Evolutionary conservation across 2,888 invertebrate species (phyloP).

Genomic region (Chromoteleia sp.): DNA sequence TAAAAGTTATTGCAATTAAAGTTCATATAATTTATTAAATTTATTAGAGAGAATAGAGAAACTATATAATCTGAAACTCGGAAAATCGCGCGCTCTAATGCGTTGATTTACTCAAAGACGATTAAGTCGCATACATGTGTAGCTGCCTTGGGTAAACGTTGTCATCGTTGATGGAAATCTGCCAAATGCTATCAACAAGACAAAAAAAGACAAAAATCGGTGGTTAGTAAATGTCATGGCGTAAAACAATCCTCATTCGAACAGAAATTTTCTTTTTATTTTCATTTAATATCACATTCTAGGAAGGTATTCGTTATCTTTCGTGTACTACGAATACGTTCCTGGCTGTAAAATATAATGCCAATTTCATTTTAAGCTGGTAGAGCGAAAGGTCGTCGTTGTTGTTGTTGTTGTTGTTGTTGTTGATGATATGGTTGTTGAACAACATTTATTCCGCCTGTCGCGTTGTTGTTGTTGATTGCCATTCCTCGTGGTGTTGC

Average conservation of each 20-base stretch:
- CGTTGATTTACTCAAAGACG: conserved; percentile 80
- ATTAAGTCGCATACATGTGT: conserved; percentile 91
- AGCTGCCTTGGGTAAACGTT: conserved; percentile 93
- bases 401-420: conserved; percentile 5
- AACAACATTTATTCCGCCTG: conserved; percentile 74
- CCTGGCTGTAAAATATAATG: conserved; percentile 77
- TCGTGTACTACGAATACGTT: conserved; percentile 72
- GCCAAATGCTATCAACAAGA: conserved; percentile 89
- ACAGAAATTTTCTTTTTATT: conserved; percentile 31
- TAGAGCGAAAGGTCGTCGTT: conserved; percentile 69
- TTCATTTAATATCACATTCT: conserved; percentile 16
- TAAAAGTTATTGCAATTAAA: too few relatives aligned
- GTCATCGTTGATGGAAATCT: conserved; percentile 93
- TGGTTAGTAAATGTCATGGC: conserved; percentile 76
- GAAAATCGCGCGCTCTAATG: conserved; percentile 76
- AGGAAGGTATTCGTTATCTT: conserved; percentile 61
- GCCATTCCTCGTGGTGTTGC: conserved; percentile 72
- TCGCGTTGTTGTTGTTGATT: conserved; percentile 78
- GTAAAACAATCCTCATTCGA: conserved; percentile 69
- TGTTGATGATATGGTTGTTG: conserved; percentile 43
- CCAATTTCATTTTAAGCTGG: conserved; percentile 78
- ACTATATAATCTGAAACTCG: conserved; percentile 73
- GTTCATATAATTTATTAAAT: conserved; percentile 3
- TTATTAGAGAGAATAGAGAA: background rate
- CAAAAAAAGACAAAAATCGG: conserved; percentile 81